These are phyloP conservation scores for Noturus placidus DNA, from an alignment of 2,113 vertebrate species.

Conservation along the genomic window DNA sequence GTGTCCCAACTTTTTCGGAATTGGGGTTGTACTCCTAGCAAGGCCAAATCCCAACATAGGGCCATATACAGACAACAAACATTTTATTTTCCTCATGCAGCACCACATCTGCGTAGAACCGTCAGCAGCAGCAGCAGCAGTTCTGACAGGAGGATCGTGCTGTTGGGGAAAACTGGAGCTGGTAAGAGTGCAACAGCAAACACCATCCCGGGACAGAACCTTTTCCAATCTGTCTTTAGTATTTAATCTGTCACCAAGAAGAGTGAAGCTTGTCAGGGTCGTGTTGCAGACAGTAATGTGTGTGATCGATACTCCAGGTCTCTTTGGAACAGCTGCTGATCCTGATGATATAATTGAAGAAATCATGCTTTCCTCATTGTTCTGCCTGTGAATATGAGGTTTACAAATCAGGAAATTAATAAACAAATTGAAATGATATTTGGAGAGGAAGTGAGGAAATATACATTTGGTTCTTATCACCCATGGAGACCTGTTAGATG, in stretches of 20 bases:
- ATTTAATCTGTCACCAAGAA: neutral
- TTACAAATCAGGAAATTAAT: neutral
- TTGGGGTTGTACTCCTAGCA: too few species aligned
- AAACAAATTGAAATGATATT: conserved; percentile 5
- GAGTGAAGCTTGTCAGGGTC: neutral
- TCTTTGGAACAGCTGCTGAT: too few species aligned
- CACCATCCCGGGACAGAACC: too few species aligned
- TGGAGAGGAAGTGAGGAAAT: conserved; percentile 14
- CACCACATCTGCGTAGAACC: too few species aligned
- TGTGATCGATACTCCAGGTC: neutral
- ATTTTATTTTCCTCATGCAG: too few species aligned
- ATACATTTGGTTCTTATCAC: conserved; percentile 41
- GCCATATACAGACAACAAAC: too few species aligned
- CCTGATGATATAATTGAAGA: neutral
- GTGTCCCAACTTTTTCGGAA: too few species aligned
- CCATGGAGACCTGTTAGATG: conserved; percentile 29
- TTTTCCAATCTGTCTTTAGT: neutral
- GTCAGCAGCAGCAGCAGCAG: too few species aligned
- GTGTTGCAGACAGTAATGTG: neutral
- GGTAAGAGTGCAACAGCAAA: too few species aligned
- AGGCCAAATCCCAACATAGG: too few species aligned
- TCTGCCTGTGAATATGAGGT: neutral
- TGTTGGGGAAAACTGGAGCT: neutral
- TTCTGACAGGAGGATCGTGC: neutral
- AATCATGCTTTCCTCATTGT: conserved; percentile 1